Evolutionary conservation across 2,113 vertebrate species (phyloP).

Genomic region (Psilopsiagon aymara): DNA sequence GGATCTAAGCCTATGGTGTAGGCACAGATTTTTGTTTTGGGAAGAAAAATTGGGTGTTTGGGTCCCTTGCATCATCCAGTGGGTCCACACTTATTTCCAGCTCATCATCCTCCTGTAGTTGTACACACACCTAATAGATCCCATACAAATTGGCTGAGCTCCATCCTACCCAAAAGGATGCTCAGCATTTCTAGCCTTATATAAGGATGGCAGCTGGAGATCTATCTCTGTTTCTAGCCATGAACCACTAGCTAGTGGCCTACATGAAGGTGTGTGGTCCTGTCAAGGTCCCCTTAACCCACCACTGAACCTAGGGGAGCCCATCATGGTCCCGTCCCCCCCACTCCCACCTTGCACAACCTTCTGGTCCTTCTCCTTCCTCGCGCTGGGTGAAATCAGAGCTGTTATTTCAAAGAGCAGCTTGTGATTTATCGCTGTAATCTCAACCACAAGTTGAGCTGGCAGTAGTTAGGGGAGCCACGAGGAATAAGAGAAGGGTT

Average conservation of each 20-base stretch:
- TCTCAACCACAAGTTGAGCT: conserved; percentile 67
- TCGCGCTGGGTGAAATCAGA: conserved; percentile 47
- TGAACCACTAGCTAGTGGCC: fast-evolving
- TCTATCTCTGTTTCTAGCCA: fast-evolving
- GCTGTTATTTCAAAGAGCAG: conserved; percentile 62
- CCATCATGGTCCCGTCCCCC: fast-evolving
- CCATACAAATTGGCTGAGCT: fast-evolving
- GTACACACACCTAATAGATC: fast-evolving
- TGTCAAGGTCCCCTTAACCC: fast-evolving
- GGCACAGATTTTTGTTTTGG: not conserved
- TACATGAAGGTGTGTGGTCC: not conserved
- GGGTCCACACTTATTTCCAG: not conserved
- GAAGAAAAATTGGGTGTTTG: not conserved
- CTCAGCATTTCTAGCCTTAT: not conserved
- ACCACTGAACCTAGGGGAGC: not conserved
- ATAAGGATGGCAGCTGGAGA: not conserved
- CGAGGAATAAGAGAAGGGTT: not conserved
- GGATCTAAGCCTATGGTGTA: fast-evolving
- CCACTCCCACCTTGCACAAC: conserved; percentile 17
- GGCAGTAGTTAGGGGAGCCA: conserved; percentile 53
- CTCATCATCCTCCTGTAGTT: not conserved
- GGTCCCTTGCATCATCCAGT: fast-evolving
- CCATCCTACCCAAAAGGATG: not conserved
- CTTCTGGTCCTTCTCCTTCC: not conserved
- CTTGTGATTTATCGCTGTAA: conserved; percentile 67